A percentile compares a stretch with the other conserved stretches of the same genome.
phyloP scores from a whole-genome alignment of 2,888 invertebrate genomes.

The Bombylius major region DNA sequence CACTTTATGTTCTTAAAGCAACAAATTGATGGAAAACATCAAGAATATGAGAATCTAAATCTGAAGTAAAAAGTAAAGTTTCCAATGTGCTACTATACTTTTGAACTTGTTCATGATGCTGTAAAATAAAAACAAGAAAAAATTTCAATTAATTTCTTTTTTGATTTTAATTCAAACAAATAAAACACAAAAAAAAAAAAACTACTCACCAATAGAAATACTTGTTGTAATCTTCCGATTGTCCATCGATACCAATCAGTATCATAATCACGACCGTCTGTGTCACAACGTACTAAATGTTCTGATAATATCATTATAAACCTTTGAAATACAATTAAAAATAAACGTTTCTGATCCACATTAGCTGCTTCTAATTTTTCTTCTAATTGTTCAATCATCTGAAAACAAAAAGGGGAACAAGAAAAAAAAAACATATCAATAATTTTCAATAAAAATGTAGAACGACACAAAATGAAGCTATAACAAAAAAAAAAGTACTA shows the following conservation, averaged over 20 bases:
- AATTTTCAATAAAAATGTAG: too few species aligned
- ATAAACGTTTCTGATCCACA: constrained; percentile 92
- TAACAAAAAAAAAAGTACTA: too few species aligned
- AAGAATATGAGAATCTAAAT: constrained; percentile 88
- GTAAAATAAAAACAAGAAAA: constrained; percentile 31
- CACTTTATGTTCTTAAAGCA: constrained; percentile 45
- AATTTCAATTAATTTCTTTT: constrained; percentile 9
- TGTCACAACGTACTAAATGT: constrained; percentile 86
- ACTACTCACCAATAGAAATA: constrained; percentile 69
- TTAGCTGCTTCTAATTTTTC: constrained; percentile 88
- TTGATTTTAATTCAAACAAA: not conserved
- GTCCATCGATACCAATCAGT: constrained; percentile 96
- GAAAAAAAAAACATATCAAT: not conserved
- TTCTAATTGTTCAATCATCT: constrained; percentile 91
- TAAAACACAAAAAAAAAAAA: constrained; percentile 12
- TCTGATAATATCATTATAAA: constrained; percentile 97
- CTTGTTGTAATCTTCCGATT: constrained; percentile 84
- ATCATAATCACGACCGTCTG: constrained; percentile 83
- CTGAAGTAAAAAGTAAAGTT: constrained; percentile 89
- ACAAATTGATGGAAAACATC: constrained; percentile 97
- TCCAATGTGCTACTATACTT: constrained; percentile 92
- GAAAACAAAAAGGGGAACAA: constrained; percentile 10
- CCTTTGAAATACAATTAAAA: constrained; percentile 93
- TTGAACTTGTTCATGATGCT: constrained; percentile 97
- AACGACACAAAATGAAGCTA: too few species aligned